These are phyloP conservation scores for Microhierax caerulescens DNA, from an alignment of 2,797 vertebrate genomes.

Conservation along the genomic window DNA sequence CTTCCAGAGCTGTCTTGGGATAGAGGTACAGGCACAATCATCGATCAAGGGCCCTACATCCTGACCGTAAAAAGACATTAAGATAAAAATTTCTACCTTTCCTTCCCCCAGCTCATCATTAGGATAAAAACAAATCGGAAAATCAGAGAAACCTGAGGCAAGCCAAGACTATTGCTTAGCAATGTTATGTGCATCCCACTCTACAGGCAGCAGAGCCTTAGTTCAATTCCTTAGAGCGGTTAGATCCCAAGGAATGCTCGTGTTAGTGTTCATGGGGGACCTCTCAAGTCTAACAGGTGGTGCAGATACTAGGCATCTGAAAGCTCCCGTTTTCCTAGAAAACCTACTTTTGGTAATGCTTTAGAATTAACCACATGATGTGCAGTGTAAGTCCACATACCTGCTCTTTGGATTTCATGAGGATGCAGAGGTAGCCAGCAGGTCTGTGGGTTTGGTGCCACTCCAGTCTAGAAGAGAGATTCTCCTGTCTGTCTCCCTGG, in stretches of 20 bases:
- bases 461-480: neutral
- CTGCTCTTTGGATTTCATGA: neutral
- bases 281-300: neutral
- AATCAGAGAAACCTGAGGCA: neutral
- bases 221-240: neutral
- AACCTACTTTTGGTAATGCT: neutral
- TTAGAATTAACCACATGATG: neutral
- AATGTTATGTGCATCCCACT: neutral
- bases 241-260: neutral
- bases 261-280: neutral
- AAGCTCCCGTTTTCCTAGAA: neutral
- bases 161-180: neutral
- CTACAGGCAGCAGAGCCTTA: neutral
- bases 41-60: neutral
- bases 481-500: neutral
- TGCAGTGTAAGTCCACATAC: neutral
- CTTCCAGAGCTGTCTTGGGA: neutral
- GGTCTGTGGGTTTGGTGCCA: neutral
- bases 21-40: neutral
- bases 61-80: neutral
- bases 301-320: neutral
- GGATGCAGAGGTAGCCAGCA: neutral
- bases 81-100: neutral
- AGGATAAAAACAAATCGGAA: neutral
- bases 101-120: neutral